These are phyloP conservation scores for Ceratothoa steindachneri DNA, from an alignment of 2,888 invertebrate species.

Conservation along the genomic window DNA sequence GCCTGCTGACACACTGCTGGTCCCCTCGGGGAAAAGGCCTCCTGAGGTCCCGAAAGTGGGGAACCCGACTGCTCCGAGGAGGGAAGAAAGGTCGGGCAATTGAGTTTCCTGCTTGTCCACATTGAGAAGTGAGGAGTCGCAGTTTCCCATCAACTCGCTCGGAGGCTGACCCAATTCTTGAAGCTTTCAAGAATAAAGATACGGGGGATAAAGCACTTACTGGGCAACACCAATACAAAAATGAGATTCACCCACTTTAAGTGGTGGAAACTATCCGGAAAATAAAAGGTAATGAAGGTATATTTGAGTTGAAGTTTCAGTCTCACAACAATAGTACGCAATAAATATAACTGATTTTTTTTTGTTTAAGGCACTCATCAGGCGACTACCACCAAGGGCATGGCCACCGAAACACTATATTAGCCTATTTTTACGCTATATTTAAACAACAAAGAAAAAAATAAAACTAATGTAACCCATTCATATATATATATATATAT, in stretches of 20 bases:
- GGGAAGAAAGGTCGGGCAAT: background rate
- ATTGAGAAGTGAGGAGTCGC: background rate
- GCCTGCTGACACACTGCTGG: background rate
- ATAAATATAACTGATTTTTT: background rate
- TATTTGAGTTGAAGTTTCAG: no score
- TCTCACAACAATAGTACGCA: no score
- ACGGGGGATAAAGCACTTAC: background rate
- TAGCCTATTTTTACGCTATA: background rate
- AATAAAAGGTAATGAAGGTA: no score
- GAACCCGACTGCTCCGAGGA: background rate
- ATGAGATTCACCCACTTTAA: no score
- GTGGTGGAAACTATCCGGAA: no score
- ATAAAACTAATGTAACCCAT: background rate
- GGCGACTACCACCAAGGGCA: no score
- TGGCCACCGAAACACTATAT: no score
- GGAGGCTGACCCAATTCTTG: slow-evolving; percentile 4
- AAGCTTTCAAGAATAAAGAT: background rate
- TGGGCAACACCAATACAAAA: no score
- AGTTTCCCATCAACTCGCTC: background rate
- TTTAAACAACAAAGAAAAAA: background rate
- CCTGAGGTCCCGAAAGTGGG: slow-evolving; percentile 1
- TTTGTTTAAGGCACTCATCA: no score
- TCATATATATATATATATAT: background rate
- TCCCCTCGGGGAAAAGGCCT: background rate
- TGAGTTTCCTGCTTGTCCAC: background rate